Conservation (phyloP, 2,113 vertebrate genomes). For the Grantiella picta region DNA sequence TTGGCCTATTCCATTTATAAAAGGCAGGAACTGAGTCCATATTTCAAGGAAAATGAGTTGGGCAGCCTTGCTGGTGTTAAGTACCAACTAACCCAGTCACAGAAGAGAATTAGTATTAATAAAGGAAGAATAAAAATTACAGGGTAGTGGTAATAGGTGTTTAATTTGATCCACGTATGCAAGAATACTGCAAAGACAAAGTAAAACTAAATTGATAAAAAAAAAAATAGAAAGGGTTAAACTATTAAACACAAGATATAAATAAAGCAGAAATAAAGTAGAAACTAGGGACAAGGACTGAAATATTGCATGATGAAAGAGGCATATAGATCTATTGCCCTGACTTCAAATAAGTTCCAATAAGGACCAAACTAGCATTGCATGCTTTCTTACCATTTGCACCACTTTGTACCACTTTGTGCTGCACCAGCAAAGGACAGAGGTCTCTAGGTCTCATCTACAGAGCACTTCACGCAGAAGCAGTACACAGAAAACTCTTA, state of each 20-base stretch:
- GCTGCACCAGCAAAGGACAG: not conserved
- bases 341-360: not conserved
- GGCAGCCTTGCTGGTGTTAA: not conserved
- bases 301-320: not conserved
- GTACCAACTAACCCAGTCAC: not conserved
- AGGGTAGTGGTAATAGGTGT: not conserved
- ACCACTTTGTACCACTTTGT: not conserved
- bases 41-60: not conserved
- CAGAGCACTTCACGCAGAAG: not conserved
- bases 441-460: not conserved
- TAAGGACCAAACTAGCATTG: not conserved
- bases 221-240: not conserved
- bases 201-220: not conserved
- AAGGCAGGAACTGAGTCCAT: not conserved
- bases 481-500: not conserved
- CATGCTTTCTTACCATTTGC: not conserved
- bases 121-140: not conserved
- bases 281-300: not conserved
- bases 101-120: not conserved
- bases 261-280: not conserved
- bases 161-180: not conserved
- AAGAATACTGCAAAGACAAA: not conserved
- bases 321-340: too few species aligned
- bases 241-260: not conserved
- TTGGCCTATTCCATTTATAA: not conserved